Base-by-base conservation (phyloP, 2,888 invertebrate species). In the Pollenia griseotomentosa region DNA sequence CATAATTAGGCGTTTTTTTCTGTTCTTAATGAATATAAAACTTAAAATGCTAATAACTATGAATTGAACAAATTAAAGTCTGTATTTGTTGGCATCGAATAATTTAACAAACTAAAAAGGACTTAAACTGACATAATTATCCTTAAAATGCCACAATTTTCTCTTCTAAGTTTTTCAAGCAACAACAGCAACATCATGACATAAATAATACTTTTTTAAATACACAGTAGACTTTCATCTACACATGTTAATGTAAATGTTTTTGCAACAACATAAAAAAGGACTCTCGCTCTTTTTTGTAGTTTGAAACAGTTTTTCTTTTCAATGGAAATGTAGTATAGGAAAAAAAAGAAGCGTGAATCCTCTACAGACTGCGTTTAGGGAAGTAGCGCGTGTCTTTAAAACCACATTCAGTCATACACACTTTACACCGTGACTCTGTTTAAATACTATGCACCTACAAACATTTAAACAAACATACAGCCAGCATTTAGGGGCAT, bases 311-410 rank as follows among this genome's bases (percentile, higher is more conserved):
- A 42, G 19, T 77, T 77, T 77, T 77, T 46, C 23, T 57, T 53
- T 66, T 53, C 9, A 48, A 42, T 73, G 46, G 46, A 57, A 68
- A 14, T 53, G 11, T 33, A 70, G 42, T 33, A 33, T 33, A 23
- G 23, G 23, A 33, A 42, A 3, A 19, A 9, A 53, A 70, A 53
- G 16, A 55, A 42, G 55, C 55, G 12, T 70, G 48, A 61, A 74
- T 51, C 16, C 59, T 73, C 33, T 33, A n/a, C 7, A 68, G 74
- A 19, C 40, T 51, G 61, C 61, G 61, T 74, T 40, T 6, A 33
- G 61, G 16, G 40, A 74, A 74, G 40, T 74, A 74, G 74, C 61
- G 48, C 51, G 74, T 74, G 61, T 61, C 40, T 74, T 61, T 40
- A 59, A 61, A n/a, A 33, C 11, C 7, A 33, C 33, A 51, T 12